Evolutionary conservation across 2,888 invertebrate genomes (phyloP).

Genomic region (Lasioglossum villosulum): DNA sequence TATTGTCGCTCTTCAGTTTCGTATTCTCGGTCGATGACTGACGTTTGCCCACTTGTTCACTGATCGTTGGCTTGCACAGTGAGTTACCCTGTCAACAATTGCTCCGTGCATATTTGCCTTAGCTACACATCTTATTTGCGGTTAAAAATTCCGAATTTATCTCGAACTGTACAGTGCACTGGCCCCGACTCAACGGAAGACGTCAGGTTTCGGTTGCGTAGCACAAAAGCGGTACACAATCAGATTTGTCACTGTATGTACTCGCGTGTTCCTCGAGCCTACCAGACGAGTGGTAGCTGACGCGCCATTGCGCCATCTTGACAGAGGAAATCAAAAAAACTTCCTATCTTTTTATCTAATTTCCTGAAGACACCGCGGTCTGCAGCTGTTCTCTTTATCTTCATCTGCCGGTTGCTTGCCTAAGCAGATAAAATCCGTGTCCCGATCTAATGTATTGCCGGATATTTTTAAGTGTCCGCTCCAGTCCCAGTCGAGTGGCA

Average conservation of each 20-base stretch:
- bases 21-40: too few species aligned
- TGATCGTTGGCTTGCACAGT: not conserved
- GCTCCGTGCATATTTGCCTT: not conserved
- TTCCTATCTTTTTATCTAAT: conserved; percentile 50
- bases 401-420: conserved; percentile 41
- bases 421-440: conserved; percentile 18
- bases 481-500: not conserved
- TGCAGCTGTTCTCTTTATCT: conserved; percentile 46
- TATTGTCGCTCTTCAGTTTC: too few species aligned
- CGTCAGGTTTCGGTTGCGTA: not conserved
- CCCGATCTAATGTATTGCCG: conserved; percentile 22
- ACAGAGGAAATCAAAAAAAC: conserved; percentile 20
- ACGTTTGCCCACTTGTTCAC: not conserved
- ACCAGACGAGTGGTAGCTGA: conserved; percentile 12
- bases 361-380: conserved; percentile 36
- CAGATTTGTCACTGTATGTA: conserved; percentile 27
- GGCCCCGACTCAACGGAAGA: not conserved
- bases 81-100: not conserved
- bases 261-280: not conserved
- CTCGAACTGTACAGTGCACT: not conserved
- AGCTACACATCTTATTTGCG: not conserved
- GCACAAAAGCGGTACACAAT: not conserved
- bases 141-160: not conserved
- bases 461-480: conserved; percentile 16
- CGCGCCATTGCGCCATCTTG: not conserved